Evolutionary conservation across 1,140 invertebrate genomes (phyloP).

Genomic region (Cydia strobilella): DNA sequence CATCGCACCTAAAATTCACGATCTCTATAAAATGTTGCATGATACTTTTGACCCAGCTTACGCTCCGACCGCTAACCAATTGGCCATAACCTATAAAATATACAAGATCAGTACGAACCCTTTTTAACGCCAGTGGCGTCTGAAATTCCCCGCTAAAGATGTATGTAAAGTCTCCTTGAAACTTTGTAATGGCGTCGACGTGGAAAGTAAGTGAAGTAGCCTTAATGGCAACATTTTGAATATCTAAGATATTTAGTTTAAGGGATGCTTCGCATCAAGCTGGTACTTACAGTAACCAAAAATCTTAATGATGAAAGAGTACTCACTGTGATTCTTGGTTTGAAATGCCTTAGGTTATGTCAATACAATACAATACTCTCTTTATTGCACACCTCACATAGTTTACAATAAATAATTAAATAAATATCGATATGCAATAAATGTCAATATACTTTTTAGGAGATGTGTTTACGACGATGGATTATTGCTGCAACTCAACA

Average conservation of each 20-base stretch:
- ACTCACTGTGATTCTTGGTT: no score
- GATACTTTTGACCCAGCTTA: not conserved
- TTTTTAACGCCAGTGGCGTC: slow-evolving; percentile 46
- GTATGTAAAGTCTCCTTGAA: slow-evolving; percentile 42
- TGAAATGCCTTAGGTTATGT: no score
- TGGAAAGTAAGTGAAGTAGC: slow-evolving; percentile 42
- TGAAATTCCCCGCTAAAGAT: slow-evolving; percentile 34
- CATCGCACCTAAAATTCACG: not conserved
- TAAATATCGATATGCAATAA: no score
- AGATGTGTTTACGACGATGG: no score
- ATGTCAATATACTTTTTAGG: no score
- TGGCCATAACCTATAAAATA: slow-evolving; percentile 29
- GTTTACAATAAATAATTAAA: no score
- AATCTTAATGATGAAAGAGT: not conserved
- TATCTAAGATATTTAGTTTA: slow-evolving; percentile 29
- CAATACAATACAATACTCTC: no score
- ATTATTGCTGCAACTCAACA: no score
- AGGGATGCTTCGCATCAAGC: not conserved
- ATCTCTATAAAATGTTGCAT: slow-evolving; percentile 6
- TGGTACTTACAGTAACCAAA: not conserved
- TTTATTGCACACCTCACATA: no score
- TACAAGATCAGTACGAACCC: slow-evolving; percentile 26
- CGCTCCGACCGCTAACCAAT: not conserved
- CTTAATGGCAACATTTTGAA: slow-evolving; percentile 38
- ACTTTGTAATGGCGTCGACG: slow-evolving; percentile 54